A percentile compares a stretch with the other conserved stretches of the same genome.
These are phyloP conservation scores for Acleris cristana DNA, from an alignment of 2,888 invertebrate species.

Conservation along the genomic window DNA sequence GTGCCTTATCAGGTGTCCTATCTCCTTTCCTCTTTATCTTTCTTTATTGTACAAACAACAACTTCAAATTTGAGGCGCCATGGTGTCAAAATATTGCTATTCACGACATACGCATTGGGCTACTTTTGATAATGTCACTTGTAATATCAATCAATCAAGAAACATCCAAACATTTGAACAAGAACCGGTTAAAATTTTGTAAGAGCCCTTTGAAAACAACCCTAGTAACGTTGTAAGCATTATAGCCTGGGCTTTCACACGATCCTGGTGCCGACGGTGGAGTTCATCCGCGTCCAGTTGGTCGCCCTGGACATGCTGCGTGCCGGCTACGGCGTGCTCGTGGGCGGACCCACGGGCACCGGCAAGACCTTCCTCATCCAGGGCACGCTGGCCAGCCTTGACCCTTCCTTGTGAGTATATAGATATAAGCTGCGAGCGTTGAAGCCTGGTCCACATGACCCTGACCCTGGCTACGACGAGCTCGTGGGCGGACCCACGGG, in stretches of 20 bases:
- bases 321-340: conserved; percentile 87
- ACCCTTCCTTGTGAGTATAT: conserved; percentile 65
- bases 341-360: conserved; percentile 94
- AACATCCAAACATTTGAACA: no score
- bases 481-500: conserved; percentile 93
- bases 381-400: conserved; percentile 85
- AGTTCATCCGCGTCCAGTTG: conserved; percentile 92
- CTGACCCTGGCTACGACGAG: conserved; percentile 85
- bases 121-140: no score
- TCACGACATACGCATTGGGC: no score
- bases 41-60: no score
- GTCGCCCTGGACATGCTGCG: conserved; percentile 87
- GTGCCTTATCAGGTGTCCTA: no score
- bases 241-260: conserved; percentile 90
- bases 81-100: no score
- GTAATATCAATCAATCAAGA: no score
- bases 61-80: no score
- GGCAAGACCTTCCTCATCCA: conserved; percentile 92
- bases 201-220: no score
- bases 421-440: neutral
- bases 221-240: neutral
- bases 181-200: no score
- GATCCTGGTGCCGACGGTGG: conserved; percentile 94
- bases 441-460: no score
- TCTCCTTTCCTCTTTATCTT: no score